These are phyloP conservation scores for Ectemnius continuus DNA, from an alignment of 2,888 invertebrate species.

Conservation along the genomic window DNA sequence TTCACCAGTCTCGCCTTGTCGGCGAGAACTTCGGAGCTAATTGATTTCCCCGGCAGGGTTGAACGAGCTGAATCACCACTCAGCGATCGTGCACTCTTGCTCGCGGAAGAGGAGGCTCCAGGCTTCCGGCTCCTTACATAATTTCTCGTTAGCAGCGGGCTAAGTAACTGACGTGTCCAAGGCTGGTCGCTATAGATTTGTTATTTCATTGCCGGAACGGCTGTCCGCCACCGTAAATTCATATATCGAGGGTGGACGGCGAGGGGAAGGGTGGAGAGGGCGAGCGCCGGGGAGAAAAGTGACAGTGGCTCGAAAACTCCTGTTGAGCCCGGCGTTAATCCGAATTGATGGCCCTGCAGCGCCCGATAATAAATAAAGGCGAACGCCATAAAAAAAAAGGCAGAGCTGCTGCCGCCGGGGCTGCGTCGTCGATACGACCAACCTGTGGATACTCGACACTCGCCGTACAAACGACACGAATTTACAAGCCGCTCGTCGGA, in stretches of 20 bases:
- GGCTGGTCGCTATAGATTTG: neutral
- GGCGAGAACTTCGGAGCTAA: constrained; percentile 32
- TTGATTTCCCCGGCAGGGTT: constrained; percentile 34
- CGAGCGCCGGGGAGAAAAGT: constrained; percentile 38
- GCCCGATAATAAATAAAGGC: constrained; percentile 57
- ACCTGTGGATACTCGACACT: constrained; percentile 41
- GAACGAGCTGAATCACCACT: constrained; percentile 33
- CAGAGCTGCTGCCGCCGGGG: constrained; percentile 5
- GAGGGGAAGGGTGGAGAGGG: neutral
- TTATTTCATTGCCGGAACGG: constrained; percentile 12
- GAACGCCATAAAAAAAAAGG: constrained; percentile 32
- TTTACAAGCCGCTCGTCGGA: constrained; percentile 14
- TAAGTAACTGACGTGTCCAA: too few relatives aligned
- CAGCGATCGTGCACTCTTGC: constrained; percentile 30
- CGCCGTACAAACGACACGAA: neutral
- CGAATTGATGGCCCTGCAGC: constrained; percentile 52
- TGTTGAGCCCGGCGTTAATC: constrained; percentile 51
- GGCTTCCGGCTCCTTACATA: neutral
- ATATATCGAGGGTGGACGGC: constrained; percentile 1
- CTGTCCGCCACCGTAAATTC: neutral
- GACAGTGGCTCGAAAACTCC: constrained; percentile 55
- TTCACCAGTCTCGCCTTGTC: constrained; percentile 18
- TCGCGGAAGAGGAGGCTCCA: neutral
- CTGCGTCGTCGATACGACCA: constrained; percentile 34
- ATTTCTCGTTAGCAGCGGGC: neutral